Evolutionary conservation across 2,797 vertebrate species (phyloP), one percentile per base, ranked within the genome.

Genomic region (Phrynocephalus forsythii): DNA sequence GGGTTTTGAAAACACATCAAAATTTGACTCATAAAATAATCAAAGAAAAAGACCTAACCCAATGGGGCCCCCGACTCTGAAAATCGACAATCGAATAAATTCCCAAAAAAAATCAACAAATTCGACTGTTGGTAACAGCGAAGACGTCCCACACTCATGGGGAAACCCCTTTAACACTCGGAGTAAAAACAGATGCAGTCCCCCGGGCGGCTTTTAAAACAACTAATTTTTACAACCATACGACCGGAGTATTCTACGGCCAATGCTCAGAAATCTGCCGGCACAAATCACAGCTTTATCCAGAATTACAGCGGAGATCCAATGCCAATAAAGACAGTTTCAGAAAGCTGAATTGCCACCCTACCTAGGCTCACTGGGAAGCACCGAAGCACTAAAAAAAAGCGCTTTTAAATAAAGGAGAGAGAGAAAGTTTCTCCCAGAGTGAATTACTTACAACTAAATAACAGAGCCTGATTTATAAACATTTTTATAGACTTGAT

Each of bases 141-240:
- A 33, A 0, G 48, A 91, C 0, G 69, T 86, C 0, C 10, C 96
- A 0, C 95, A 96, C 1, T 94, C 94, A 0, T 96, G 94, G 67
- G n/a, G n/a, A n/a, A n/a, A 73, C 95, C 0, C 5, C 95, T 0
- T 93, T 94, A 0, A 1, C 91, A 0, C 2, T 96, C 0, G 94
- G 94, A 0, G 16, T 96, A 0, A 97, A 97, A 95, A 90, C 90
- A 0, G 94, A 96, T 0, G 94, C 94, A 0, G 89, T 96, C n/a
- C 0, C 95, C 95, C 0, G 93, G 95, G 0, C 91, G 93, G 0
- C 1, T n/a, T n/a, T n/a, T 96, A 0, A 97, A 97, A 0, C 96
- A 94, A 90, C 84, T 92, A 0, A 80, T 95, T 0, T 92, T 96
- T 0, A 28, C 75, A 0, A 1, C 88, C 0, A 44, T 91, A 0